phyloP scores from a whole-genome alignment of 2,113 vertebrate species.

The Petaurus breviceps region DNA sequence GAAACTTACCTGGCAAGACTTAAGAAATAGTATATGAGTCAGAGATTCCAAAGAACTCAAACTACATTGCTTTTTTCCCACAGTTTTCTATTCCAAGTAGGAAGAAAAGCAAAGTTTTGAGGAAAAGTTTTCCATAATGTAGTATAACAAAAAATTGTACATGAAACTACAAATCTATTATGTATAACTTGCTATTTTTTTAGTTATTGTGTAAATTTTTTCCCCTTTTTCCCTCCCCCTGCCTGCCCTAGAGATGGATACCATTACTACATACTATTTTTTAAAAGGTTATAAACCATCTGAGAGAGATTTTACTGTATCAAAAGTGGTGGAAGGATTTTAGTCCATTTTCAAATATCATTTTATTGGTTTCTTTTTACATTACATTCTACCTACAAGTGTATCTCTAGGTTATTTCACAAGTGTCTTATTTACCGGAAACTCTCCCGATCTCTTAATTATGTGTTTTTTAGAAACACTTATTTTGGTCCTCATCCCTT shows the following conservation, averaged over 20 bases:
- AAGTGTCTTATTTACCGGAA: not conserved
- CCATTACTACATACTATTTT: not conserved
- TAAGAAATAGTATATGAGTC: constrained; percentile 14
- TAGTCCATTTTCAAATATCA: not conserved
- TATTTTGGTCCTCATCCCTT: not conserved
- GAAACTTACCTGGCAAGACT: constrained; percentile 59
- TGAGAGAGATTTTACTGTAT: not conserved
- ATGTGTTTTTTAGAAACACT: not conserved
- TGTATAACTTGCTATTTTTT: not conserved
- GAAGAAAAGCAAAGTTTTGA: not conserved
- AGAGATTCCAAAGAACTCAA: not conserved
- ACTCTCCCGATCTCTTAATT: not conserved
- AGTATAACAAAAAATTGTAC: not conserved
- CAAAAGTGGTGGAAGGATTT: not conserved
- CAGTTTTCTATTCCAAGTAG: constrained; percentile 27
- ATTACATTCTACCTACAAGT: not conserved
- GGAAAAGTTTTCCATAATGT: not conserved
- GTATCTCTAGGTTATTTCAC: not conserved
- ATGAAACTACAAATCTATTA: not conserved
- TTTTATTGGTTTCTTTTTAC: not conserved
- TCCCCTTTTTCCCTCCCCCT: not conserved
- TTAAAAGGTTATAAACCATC: not conserved
- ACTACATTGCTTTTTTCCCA: not conserved
- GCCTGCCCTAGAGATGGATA: not conserved
- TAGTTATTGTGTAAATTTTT: not conserved